Percentiles rank a stretch among this genome's conserved stretches.
Conservation (phyloP, 2,797 vertebrate species). For the Cossypha niveicapilla region DNA sequence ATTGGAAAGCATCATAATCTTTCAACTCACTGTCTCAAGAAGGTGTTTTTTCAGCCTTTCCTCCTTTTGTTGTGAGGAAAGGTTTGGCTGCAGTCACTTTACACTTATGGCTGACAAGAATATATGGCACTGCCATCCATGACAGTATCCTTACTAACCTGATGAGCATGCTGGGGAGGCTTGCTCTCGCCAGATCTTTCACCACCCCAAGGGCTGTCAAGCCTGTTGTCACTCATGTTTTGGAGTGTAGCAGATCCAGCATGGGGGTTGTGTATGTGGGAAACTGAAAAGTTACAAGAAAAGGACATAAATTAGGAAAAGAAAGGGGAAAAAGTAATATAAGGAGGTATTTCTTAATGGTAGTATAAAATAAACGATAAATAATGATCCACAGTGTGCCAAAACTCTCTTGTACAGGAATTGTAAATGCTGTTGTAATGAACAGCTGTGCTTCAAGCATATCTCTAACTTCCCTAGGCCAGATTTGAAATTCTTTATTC, state of each 20-base stretch:
- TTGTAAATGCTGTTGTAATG: not conserved
- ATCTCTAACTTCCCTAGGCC: not conserved
- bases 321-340: rapidly evolving
- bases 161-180: not conserved
- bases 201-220: slow-evolving; percentile 18
- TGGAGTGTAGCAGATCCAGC: not conserved
- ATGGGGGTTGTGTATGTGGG: not conserved
- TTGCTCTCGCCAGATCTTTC: not conserved
- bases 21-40: not conserved
- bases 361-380: not conserved
- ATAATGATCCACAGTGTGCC: not conserved
- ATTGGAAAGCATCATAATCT: not conserved
- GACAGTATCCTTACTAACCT: not conserved
- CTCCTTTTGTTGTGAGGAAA: not conserved
- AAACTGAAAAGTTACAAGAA: not conserved
- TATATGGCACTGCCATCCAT: not conserved
- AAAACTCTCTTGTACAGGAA: not conserved
- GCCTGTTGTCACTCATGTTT: slow-evolving; percentile 11
- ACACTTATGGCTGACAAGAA: slow-evolving; percentile 8
- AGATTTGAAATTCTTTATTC: not conserved
- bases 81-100: slow-evolving; percentile 3
- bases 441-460: not conserved
- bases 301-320: not conserved
- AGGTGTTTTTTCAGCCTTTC: not conserved
- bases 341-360: not conserved